A percentile compares a stretch with the other conserved stretches of the same genome.
Conservation (phyloP, 37 sponge, comb jelly and placozoan genomes). For the Mnemiopsis leidyi region DNA sequence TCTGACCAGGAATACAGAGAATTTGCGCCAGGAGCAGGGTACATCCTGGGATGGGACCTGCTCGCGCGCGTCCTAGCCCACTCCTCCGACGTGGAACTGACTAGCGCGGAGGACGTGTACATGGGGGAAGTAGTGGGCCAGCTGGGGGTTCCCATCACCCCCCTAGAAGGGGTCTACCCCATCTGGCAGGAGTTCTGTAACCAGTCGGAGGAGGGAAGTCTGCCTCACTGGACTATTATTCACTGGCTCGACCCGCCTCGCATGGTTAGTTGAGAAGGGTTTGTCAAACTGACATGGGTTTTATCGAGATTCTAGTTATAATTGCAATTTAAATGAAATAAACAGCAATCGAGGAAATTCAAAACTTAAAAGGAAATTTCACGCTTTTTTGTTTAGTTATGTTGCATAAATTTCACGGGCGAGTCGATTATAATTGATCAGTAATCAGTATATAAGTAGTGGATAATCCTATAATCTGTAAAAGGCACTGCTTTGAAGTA, state of each 20-base stretch:
- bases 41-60: not conserved
- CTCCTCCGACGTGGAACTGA: not conserved
- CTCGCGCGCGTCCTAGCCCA: not conserved
- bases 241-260: not conserved
- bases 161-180: slow-evolving; percentile 18
- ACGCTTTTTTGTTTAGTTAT: too few relatives aligned
- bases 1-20: slow-evolving; percentile 14
- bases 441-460: too few relatives aligned
- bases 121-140: slow-evolving; percentile 25
- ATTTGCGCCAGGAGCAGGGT: not conserved
- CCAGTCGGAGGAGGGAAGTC: not conserved
- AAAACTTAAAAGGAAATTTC: too few relatives aligned
- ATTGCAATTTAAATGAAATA: too few relatives aligned
- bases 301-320: too few relatives aligned
- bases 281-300: too few relatives aligned
- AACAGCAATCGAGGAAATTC: too few relatives aligned
- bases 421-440: too few relatives aligned
- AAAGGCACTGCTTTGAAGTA: too few relatives aligned
- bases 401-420: too few relatives aligned
- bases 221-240: not conserved
- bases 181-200: slow-evolving; percentile 32
- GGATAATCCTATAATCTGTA: too few relatives aligned
- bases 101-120: slow-evolving; percentile 1
- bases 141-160: not conserved
- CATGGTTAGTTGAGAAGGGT: not conserved